phyloP scores from a whole-genome alignment of 2,888 invertebrate genomes.

The Aromia moschata region DNA sequence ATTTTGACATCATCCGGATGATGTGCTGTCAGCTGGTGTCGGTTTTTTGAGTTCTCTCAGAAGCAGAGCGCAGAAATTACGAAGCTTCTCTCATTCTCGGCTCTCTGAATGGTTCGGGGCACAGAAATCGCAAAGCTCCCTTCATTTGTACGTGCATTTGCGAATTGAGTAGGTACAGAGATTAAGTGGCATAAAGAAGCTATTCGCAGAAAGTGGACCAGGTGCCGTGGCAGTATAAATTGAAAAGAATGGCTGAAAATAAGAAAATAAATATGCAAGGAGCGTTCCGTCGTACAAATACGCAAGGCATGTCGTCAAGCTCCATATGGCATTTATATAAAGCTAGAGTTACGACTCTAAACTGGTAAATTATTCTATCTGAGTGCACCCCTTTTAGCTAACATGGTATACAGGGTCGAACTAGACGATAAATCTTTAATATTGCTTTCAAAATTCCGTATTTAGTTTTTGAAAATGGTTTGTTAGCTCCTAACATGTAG shows the following conservation, averaged over 20 bases:
- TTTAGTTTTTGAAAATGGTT: no score
- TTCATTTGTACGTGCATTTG: no score
- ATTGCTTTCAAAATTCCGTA: no score
- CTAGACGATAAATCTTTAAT: no score
- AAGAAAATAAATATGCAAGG: conserved; percentile 10
- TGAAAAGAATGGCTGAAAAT: conserved; percentile 5
- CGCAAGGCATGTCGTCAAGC: conserved; percentile 16
- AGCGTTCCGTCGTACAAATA: conserved; percentile 6
- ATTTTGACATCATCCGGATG: no score
- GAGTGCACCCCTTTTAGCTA: conserved; percentile 8
- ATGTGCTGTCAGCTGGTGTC: no score
- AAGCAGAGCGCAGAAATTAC: no score
- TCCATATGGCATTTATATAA: conserved; percentile 15
- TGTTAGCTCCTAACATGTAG: no score
- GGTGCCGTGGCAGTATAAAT: conserved; percentile 12
- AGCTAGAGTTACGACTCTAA: conserved; percentile 11
- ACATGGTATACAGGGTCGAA: conserved; percentile 3
- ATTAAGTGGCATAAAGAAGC: neutral
- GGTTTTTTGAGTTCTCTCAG: no score
- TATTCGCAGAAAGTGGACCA: conserved; percentile 3
- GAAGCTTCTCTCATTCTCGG: no score
- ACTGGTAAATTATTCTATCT: conserved; percentile 7
- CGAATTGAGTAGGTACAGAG: neutral
- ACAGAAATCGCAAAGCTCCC: no score
- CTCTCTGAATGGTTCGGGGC: no score